These are phyloP conservation scores for Bergia puertoricense DNA, from an alignment of 92 coral and sea anemone genomes.

Conservation along the genomic window DNA sequence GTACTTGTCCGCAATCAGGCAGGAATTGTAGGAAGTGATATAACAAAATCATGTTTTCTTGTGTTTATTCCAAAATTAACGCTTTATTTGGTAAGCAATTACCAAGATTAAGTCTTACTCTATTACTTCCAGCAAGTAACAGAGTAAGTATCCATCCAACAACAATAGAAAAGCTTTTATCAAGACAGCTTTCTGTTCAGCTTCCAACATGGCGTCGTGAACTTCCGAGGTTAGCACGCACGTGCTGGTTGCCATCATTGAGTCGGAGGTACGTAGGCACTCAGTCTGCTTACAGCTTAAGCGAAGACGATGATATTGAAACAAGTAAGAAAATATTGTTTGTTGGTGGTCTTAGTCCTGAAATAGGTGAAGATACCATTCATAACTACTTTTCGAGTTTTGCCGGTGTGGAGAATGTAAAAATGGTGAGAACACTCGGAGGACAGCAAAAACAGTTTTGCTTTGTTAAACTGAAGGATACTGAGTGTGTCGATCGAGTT, in stretches of 20 bases:
- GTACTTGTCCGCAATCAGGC: background rate
- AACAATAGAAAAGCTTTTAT: background rate
- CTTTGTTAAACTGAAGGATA: constrained; percentile 31
- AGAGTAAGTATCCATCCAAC: background rate
- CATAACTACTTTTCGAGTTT: constrained; percentile 32
- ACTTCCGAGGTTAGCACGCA: background rate
- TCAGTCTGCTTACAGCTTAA: background rate
- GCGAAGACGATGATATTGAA: constrained; percentile 39
- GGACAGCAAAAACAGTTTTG: constrained; percentile 37
- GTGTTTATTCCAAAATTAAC: background rate
- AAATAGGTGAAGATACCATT: constrained; percentile 28
- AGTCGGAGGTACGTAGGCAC: background rate
- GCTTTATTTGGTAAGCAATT: background rate
- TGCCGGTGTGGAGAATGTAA: constrained; percentile 35
- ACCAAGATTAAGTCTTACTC: background rate
- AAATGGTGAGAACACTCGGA: constrained; percentile 36
- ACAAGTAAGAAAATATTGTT: constrained; percentile 28
- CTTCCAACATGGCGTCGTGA: background rate
- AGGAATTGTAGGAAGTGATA: background rate
- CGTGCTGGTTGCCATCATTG: background rate
- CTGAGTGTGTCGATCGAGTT: constrained; percentile 26
- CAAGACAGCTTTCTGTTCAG: background rate
- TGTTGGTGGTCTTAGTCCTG: constrained; percentile 43
- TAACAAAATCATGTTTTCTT: constrained; percentile 18
- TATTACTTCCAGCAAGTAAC: background rate